A percentile compares a stretch with the other conserved stretches of the same genome.
Conservation (phyloP, 2,113 vertebrate genomes). For the Takifugu bimaculatus region DNA sequence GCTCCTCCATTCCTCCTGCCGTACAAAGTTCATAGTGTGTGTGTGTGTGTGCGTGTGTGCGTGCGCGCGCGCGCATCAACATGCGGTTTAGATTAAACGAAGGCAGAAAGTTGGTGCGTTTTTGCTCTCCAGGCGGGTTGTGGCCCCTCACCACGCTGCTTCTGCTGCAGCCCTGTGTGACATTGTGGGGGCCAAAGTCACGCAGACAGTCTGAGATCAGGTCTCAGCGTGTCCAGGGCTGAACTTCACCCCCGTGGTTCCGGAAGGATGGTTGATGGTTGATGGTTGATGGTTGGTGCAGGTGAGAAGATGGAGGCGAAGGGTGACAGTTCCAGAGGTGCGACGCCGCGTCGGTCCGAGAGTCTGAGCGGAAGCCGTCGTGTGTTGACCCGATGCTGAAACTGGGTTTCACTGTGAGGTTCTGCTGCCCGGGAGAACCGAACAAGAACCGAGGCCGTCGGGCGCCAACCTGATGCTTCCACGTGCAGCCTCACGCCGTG, state of each 20-base stretch:
- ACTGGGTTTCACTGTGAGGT: no score
- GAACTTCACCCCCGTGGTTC: constrained; percentile 23
- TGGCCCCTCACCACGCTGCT: constrained; percentile 39
- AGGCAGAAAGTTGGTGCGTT: constrained; percentile 52
- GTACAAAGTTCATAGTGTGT: constrained; percentile 61
- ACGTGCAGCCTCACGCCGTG: no score
- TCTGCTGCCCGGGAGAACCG: no score
- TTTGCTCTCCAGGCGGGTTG: constrained; percentile 39
- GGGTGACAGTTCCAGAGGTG: no score
- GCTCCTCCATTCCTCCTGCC: constrained; percentile 45
- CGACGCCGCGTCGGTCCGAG: no score
- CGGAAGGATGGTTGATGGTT: not conserved
- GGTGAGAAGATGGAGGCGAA: constrained; percentile 4
- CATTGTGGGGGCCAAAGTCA: constrained; percentile 30
- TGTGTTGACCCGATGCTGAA: no score
- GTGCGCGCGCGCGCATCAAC: constrained; percentile 13
- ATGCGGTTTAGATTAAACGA: constrained; percentile 40
- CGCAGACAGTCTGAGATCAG: constrained; percentile 13
- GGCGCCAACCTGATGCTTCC: no score
- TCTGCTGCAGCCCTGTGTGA: constrained; percentile 39
- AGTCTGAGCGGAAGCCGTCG: no score
- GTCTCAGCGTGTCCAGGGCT: not conserved
- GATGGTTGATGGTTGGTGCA: not conserved
- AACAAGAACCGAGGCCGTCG: no score
- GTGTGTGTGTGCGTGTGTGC: not conserved